Evolutionary conservation across 2,888 invertebrate species (phyloP), one percentile per base, ranked within the genome.

Genomic region (Ectemnius cavifrons): DNA sequence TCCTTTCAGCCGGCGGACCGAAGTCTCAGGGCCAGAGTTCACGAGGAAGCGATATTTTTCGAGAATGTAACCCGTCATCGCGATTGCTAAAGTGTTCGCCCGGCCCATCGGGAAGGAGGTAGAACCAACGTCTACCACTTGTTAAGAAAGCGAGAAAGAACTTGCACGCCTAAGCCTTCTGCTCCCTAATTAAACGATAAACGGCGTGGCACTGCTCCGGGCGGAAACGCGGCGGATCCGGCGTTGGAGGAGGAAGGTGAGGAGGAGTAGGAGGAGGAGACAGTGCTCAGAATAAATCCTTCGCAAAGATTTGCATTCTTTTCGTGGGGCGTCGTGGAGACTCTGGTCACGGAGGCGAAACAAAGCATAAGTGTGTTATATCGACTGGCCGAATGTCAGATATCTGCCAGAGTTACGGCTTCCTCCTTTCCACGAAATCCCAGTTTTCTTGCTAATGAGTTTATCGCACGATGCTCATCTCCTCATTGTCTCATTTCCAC

Each of bases 101-200:
- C 69, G 65, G 66, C 67, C 59, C 20, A 11, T 60, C 3, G 2
- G 68, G 52, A 63, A 6, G 27, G 60, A 46, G n/a, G n/a, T n/a
- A n/a, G n/a, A n/a, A n/a, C n/a, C n/a, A n/a, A n/a, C n/a, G n/a
- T n/a, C n/a, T n/a, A 47, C 37, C 27, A 37, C 45, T 16, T 4
- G 57, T 20, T 37, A 47, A 47, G 62, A 57, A 72, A 75, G 67
- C 69, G 60, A 75, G 64, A 63, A 61, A 62, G 67, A 73, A 68
- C 71, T 67, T 71, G 71, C 71, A 73, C 65, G 73, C 45, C 75
- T 68, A 81, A 76, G 62, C 70, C 63, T 65, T 61, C 64, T 77
- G 73, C 60, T 47, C 82, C 70, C 83, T 86, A 84, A 86, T 86
- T 87, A 82, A 84, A 80, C 73, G 83, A 83, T 86, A 81, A 85